Percentiles rank a stretch among this genome's conserved stretches.
Evolutionary conservation across 2,888 invertebrate genomes (phyloP).

Genomic region (Tethea ocularis): DNA sequence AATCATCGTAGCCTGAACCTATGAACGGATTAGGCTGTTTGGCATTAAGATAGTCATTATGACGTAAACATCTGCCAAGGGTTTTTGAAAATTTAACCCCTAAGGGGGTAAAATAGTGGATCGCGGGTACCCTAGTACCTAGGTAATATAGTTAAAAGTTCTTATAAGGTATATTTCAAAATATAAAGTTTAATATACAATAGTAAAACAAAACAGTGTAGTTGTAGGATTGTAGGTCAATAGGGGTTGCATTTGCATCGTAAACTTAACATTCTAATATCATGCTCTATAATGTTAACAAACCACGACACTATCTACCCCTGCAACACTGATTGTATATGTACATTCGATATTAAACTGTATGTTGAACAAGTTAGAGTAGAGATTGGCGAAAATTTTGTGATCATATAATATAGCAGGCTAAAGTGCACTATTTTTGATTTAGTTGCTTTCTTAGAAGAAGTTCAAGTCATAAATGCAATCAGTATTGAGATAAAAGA

Average conservation of each 20-base stretch:
- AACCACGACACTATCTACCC: constrained; percentile 3
- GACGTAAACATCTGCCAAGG: no score
- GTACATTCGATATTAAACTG: background rate
- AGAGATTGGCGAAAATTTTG: background rate
- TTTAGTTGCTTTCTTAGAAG: no score
- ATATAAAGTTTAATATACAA: background rate
- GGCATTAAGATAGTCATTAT: no score
- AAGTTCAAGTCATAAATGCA: no score
- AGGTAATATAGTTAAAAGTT: no score
- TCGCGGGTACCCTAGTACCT: no score
- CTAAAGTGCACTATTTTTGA: background rate
- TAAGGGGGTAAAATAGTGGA: no score
- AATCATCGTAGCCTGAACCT: no score
- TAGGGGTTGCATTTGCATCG: constrained; percentile 5
- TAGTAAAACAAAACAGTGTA: background rate
- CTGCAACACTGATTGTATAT: background rate
- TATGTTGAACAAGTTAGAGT: background rate
- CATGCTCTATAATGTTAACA: constrained; percentile 1
- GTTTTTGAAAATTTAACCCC: no score
- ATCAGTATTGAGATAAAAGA: no score
- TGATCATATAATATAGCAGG: background rate
- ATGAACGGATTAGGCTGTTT: no score
- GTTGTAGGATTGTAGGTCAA: constrained; percentile 1
- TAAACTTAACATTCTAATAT: constrained; percentile 3
- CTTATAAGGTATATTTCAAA: background rate